A percentile compares a stretch with the other conserved stretches of the same genome.
Evolutionary conservation across 2,797 vertebrate genomes (phyloP).

Genomic region (Amblyraja radiata): DNA sequence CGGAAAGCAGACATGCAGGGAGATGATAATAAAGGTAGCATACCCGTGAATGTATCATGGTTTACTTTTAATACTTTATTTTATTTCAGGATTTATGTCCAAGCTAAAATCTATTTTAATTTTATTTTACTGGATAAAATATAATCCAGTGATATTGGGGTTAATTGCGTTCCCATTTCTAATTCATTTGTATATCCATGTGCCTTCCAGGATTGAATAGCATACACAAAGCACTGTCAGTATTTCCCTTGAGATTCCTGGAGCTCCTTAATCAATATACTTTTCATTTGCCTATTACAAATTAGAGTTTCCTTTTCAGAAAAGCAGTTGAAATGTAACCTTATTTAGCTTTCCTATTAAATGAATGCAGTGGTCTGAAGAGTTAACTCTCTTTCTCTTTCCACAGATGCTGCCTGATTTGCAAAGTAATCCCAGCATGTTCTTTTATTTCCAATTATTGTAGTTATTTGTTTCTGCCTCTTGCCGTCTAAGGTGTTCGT

Average conservation of each 20-base stretch:
- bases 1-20: too few species aligned
- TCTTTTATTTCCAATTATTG: too few species aligned
- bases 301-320: background rate
- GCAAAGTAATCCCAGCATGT: too few species aligned
- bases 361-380: too few species aligned
- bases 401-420: too few species aligned
- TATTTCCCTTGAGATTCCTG: background rate
- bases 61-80: background rate
- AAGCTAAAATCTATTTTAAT: constrained; percentile 16
- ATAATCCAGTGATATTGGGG: background rate
- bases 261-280: background rate
- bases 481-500: too few species aligned
- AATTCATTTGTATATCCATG: background rate
- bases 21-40: too few species aligned
- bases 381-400: too few species aligned
- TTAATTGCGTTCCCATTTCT: background rate
- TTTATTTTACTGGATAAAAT: background rate
- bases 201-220: background rate
- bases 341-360: background rate
- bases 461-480: background rate
- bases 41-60: too few species aligned
- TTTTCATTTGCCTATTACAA: background rate
- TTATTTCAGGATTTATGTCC: background rate
- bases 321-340: background rate
- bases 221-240: background rate